These are phyloP conservation scores for Kudoa iwatai DNA, from an alignment of 30 jellyfish, hydroid and myxozoan genomes.

Conservation along the genomic window DNA sequence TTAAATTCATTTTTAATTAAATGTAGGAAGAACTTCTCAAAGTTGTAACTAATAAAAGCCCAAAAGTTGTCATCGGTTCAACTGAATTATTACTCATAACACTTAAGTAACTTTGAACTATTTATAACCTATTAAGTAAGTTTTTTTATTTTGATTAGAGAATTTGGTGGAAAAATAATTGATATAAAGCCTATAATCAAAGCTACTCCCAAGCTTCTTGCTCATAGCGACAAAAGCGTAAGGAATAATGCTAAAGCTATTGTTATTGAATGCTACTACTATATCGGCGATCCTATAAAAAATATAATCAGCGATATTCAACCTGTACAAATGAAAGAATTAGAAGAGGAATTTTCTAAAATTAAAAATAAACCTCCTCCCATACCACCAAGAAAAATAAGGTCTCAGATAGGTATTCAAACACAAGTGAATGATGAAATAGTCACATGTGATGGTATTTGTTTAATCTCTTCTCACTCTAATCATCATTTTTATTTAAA, in stretches of 20 bases:
- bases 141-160: conserved; percentile 7
- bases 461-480: too few species aligned
- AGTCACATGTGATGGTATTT: too few species aligned
- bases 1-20: background rate
- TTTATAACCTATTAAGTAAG: background rate
- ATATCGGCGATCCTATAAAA: conserved; percentile 62
- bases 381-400: conserved; percentile 30
- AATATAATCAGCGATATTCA: conserved; percentile 24
- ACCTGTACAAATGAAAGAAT: conserved; percentile 78
- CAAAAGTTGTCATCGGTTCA: conserved; percentile 35
- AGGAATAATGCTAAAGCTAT: conserved; percentile 38
- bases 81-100: conserved; percentile 14
- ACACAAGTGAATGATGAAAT: too few species aligned
- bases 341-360: conserved; percentile 51
- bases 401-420: too few species aligned
- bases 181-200: conserved; percentile 38
- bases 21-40: conserved; percentile 30
- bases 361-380: conserved; percentile 25
- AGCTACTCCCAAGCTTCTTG: conserved; percentile 22
- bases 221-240: conserved; percentile 42
- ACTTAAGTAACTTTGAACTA: conserved; percentile 7
- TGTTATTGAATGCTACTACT: conserved; percentile 35
- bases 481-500: too few species aligned
- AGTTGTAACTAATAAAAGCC: conserved; percentile 38
- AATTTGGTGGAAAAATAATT: conserved; percentile 52